phyloP scores from a whole-genome alignment of 2,113 vertebrate species.

The Manacus vitellinus region DNA sequence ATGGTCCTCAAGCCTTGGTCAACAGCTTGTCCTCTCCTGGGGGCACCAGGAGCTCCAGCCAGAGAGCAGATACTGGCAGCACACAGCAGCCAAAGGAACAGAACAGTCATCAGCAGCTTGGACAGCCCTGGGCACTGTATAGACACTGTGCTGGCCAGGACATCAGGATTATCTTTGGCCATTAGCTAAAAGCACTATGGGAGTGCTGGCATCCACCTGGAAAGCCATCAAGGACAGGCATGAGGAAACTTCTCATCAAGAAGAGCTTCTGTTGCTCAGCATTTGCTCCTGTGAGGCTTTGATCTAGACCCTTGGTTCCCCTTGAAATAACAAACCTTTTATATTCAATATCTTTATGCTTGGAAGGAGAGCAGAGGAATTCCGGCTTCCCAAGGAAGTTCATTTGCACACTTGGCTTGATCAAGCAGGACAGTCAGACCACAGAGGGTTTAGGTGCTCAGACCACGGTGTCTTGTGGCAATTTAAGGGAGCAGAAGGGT shows the following conservation, averaged over 20 bases:
- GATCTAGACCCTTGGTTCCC: not conserved
- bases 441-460: not conserved
- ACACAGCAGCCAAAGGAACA: not conserved
- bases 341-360: not conserved
- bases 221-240: not conserved
- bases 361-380: not conserved
- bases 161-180: not conserved
- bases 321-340: not conserved
- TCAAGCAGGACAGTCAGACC: not conserved
- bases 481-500: not conserved
- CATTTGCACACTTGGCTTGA: not conserved
- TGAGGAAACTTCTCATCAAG: not conserved
- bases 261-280: not conserved
- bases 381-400: not conserved
- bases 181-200: constrained; percentile 1
- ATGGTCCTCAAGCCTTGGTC: not conserved
- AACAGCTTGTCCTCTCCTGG: not conserved
- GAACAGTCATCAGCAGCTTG: constrained; percentile 10
- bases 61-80: not conserved
- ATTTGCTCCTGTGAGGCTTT: not conserved
- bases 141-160: not conserved
- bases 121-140: constrained; percentile 18
- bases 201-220: constrained; percentile 17
- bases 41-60: not conserved
- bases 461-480: not conserved